Conservation (phyloP, 2,797 vertebrate genomes). For the Phyllotis vaccarum region DNA sequence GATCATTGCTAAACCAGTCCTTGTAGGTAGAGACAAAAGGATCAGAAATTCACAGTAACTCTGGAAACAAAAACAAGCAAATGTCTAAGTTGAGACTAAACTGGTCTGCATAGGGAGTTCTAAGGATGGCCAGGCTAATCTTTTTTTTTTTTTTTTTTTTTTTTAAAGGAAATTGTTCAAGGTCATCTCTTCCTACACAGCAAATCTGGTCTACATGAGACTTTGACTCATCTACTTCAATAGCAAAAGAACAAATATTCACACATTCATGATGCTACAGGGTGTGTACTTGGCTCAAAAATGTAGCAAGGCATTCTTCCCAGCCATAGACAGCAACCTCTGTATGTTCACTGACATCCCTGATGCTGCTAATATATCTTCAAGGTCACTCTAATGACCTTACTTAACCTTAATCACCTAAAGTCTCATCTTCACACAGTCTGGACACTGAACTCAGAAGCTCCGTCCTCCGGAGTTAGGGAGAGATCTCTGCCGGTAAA, state of each 20-base stretch:
- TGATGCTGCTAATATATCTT: background rate
- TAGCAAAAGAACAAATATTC: background rate
- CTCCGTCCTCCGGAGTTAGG: background rate
- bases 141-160: background rate
- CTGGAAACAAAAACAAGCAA: background rate
- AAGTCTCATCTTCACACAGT: too few species aligned
- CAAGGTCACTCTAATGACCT: background rate
- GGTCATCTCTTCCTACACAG: background rate
- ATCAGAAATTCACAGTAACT: background rate
- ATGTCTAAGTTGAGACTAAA: background rate
- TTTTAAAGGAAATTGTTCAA: background rate
- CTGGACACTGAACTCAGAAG: background rate
- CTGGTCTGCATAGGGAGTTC: background rate
- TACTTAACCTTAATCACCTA: background rate
- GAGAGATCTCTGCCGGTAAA: background rate
- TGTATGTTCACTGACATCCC: background rate
- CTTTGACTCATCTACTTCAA: background rate
- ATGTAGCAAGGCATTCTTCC: background rate
- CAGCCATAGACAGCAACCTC: background rate
- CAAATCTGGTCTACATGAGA: background rate
- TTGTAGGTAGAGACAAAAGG: background rate
- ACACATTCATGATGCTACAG: background rate
- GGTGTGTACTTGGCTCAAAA: background rate
- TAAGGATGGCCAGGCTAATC: background rate
- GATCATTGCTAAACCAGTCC: background rate